Evolutionary conservation across 2,797 vertebrate species (phyloP).

Genomic region (Eupleurogrammus muticus): DNA sequence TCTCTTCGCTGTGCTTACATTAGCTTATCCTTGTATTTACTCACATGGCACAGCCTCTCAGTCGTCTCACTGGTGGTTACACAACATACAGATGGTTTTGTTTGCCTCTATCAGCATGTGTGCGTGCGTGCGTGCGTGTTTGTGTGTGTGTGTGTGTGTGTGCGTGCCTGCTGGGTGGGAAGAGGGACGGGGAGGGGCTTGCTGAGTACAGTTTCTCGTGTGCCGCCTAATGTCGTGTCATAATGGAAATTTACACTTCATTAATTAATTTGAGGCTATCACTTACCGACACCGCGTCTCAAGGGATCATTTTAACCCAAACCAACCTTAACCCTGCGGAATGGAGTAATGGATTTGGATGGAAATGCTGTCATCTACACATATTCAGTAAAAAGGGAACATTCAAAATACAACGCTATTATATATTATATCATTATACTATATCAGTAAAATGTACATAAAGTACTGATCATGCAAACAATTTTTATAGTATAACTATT

Average conservation of each 20-base stretch:
- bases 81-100: conserved; percentile 79
- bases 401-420: too few relatives aligned
- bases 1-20: conserved; percentile 32
- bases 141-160: conserved; percentile 15
- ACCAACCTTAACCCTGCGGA: too few relatives aligned
- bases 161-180: conserved; percentile 1
- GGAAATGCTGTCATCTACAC: too few relatives aligned
- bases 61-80: conserved; percentile 61
- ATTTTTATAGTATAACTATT: too few relatives aligned
- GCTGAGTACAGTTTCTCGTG: conserved; percentile 53
- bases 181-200: conserved; percentile 43
- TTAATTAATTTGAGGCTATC: conserved; percentile 73
- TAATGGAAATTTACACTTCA: conserved; percentile 70
- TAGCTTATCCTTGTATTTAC: conserved; percentile 55
- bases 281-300: conserved; percentile 12
- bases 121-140: conserved; percentile 20
- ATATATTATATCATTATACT: too few relatives aligned
- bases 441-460: too few relatives aligned
- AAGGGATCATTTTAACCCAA: too few relatives aligned
- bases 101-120: conserved; percentile 75
- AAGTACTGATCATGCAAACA: too few relatives aligned
- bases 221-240: conserved; percentile 62
- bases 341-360: too few relatives aligned
- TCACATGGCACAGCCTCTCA: conserved; percentile 51
- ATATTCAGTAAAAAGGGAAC: too few relatives aligned